Evolutionary conservation across 2,113 vertebrate genomes (phyloP).

Genomic region (Prunella himalayana): DNA sequence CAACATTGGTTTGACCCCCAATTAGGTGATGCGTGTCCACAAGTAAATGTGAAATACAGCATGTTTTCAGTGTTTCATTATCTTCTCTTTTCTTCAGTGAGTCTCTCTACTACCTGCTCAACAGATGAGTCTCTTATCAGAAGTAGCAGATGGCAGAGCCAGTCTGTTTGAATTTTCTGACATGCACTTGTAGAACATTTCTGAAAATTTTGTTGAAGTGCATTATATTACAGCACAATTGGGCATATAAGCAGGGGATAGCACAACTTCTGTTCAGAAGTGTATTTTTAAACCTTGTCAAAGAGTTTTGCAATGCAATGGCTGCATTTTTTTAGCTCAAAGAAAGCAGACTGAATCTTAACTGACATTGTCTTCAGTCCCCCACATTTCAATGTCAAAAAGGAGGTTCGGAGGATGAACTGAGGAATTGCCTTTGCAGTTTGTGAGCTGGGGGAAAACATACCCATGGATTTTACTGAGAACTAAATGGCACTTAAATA

Average conservation of each 20-base stretch:
- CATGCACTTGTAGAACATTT: constrained; percentile 59
- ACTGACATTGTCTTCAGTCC: background rate
- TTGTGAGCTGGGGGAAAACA: background rate
- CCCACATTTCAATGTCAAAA: background rate
- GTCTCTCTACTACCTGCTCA: constrained; percentile 56
- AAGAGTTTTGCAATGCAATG: background rate
- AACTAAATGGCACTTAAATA: background rate
- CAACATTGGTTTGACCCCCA: constrained; percentile 64
- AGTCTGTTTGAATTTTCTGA: constrained; percentile 70
- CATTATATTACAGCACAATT: constrained; percentile 55
- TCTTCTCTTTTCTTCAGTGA: constrained; percentile 38
- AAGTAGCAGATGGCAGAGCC: constrained; percentile 72
- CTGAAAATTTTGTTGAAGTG: constrained; percentile 53
- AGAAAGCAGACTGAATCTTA: background rate
- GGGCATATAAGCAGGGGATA: constrained; percentile 37
- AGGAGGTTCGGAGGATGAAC: background rate
- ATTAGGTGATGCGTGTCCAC: constrained; percentile 60
- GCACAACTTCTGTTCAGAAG: constrained; percentile 34
- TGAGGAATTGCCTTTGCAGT: background rate
- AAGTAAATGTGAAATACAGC: constrained; percentile 45
- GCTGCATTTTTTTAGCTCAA: background rate
- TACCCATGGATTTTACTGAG: background rate
- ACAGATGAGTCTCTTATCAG: constrained; percentile 77
- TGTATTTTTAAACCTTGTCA: constrained; percentile 25
- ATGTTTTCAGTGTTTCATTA: constrained; percentile 58